Evolutionary conservation across 2,888 invertebrate species (phyloP), one percentile per base, ranked within the genome.

Genomic region (Polymixis flavicincta): DNA sequence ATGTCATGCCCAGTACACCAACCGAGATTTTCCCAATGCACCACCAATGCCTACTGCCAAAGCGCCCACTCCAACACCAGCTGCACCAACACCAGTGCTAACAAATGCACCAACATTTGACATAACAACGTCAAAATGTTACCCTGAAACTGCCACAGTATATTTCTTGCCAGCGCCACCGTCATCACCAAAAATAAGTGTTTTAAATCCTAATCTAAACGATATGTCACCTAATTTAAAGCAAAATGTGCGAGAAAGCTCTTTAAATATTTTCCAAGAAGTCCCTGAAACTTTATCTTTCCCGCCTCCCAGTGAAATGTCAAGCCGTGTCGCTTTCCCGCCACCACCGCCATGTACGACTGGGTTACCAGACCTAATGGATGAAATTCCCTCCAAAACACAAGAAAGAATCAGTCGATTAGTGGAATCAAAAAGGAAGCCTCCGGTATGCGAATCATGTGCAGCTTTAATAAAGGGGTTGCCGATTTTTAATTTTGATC

Each of bases 401-500:
- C 84, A 86, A 19, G 74, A 88, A 61, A 81, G 78, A 25, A 70
- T 89, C 22, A 74, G 57, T 70, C 63, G 84, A 52, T 57, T 87
- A 71, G 48, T 67, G 60, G 66, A 77, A 68, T 71, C 77, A 55
- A 17, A 48, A 57, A 55, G 22, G 8, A 63, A 80, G 25, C 7
- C 60, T 52, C 48, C 61, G 9, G 70, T 70, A 32, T 83, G 83
- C 66, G 71, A 80, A 57, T 65, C 77, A 22, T 78, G 79, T 76
- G 57, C 83, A 0, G 74, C 55, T 37, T 67, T 80, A 55, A 11
- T 68, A n/a, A 80, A 83, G 55, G 85, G 78, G 11, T 71, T 82
- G 11, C 85, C 85, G 9, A 88, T 90, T 54, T 88, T 88, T 74
- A 87, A 87, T 22, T 91, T 90, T 74, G 92, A 92, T 80, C 82